Evolutionary conservation across 2,888 invertebrate species (phyloP).

Genomic region (Choreutis nemorana): DNA sequence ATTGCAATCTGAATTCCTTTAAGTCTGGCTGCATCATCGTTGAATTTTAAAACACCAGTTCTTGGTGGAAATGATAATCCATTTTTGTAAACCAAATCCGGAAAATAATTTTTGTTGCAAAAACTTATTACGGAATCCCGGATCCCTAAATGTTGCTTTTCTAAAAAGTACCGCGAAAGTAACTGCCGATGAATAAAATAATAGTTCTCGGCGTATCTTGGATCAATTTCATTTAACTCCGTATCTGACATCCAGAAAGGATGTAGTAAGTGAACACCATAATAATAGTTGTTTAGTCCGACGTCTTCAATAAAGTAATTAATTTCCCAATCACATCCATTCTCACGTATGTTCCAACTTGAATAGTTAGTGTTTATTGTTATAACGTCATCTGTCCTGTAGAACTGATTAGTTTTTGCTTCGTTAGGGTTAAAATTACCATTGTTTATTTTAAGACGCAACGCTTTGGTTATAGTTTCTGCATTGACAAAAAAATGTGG

Average conservation of each 20-base stretch:
- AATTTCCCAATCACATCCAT: slow-evolving; percentile 53
- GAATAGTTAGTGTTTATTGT: slow-evolving; percentile 48
- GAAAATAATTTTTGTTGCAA: slow-evolving; percentile 21
- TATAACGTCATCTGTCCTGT: slow-evolving; percentile 21
- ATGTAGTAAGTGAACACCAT: slow-evolving; percentile 58
- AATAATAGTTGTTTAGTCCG: slow-evolving; percentile 67
- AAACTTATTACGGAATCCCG: too few species aligned
- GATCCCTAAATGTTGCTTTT: slow-evolving; percentile 33
- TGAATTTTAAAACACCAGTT: slow-evolving; percentile 25
- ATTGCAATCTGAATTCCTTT: slow-evolving; percentile 43
- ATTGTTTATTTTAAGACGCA: slow-evolving; percentile 27
- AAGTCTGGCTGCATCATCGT: slow-evolving; percentile 28
- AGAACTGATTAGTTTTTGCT: slow-evolving; percentile 26
- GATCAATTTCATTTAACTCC: slow-evolving; percentile 36
- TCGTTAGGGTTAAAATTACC: slow-evolving; percentile 20
- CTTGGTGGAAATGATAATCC: slow-evolving; percentile 46
- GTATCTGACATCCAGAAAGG: slow-evolving; percentile 68
- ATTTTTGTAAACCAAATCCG: slow-evolving; percentile 42
- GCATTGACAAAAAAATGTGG: slow-evolving; percentile 45
- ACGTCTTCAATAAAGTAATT: slow-evolving; percentile 73
- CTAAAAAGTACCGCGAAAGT: slow-evolving; percentile 36
- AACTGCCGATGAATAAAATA: slow-evolving; percentile 45
- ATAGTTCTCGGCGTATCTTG: slow-evolving; percentile 42
- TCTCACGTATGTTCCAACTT: slow-evolving; percentile 56
- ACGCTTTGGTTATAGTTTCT: slow-evolving; percentile 42